A percentile compares a stretch with the other conserved stretches of the same genome.
Evolutionary conservation across 2,113 vertebrate genomes (phyloP).

Genomic region (Dascyllus trimaculatus): DNA sequence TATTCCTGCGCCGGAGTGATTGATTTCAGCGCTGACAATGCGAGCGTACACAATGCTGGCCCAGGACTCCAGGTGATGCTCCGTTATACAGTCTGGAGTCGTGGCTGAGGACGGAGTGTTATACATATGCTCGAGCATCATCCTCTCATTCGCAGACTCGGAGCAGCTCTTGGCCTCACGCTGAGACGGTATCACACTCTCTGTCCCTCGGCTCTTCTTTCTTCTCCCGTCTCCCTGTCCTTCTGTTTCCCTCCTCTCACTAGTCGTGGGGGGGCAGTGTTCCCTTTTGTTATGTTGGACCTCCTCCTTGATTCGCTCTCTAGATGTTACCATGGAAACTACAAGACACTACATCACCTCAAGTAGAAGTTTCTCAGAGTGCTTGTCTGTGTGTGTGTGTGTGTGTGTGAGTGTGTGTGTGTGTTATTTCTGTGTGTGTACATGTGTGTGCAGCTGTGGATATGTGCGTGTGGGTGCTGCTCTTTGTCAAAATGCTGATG

Average conservation of each 20-base stretch:
- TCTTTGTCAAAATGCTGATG: conserved; percentile 66
- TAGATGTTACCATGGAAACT: conserved; percentile 83
- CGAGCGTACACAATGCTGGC: conserved; percentile 5
- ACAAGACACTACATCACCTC: conserved; percentile 82
- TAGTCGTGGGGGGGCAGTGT: conserved; percentile 80
- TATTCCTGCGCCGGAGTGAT: conserved; percentile 44
- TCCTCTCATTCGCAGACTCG: conserved; percentile 9
- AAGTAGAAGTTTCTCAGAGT: conserved; percentile 77
- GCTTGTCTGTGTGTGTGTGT: conserved; percentile 34
- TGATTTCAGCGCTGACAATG: conserved; percentile 29
- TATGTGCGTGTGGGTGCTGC: conserved; percentile 51
- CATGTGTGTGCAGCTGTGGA: conserved; percentile 20
- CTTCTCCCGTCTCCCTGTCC: conserved; percentile 14
- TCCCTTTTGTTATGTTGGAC: conserved; percentile 77
- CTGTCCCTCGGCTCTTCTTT: conserved; percentile 1
- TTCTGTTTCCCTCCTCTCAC: conserved; percentile 50
- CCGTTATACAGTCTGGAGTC: conserved; percentile 35
- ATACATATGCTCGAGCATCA: not conserved
- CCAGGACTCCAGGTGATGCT: conserved; percentile 36
- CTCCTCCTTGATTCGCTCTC: conserved; percentile 72
- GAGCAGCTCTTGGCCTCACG: conserved; percentile 17
- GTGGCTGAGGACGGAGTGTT: conserved; percentile 18
- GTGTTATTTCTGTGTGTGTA: conserved; percentile 28
- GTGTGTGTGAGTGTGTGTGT: conserved; percentile 3
- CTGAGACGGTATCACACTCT: conserved; percentile 2